These are phyloP conservation scores for Bathynomus jamesi DNA, from an alignment of 1,140 invertebrate genomes.

Conservation along the genomic window DNA sequence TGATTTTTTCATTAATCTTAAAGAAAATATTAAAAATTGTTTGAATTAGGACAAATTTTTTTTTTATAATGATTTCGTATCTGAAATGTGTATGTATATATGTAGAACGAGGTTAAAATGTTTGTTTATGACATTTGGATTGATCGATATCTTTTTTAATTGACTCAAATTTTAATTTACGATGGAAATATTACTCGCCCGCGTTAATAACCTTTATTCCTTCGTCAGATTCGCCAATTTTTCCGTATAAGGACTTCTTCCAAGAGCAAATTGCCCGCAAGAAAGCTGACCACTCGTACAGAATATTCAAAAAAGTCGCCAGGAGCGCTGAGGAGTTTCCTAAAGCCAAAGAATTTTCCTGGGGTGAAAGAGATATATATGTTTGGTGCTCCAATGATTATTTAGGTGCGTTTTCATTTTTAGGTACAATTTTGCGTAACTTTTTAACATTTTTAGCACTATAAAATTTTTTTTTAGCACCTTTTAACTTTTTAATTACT, in stretches of 20 bases:
- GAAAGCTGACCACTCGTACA: constrained; percentile 93
- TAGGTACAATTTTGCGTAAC: constrained; percentile 45
- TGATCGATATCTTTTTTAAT: neutral
- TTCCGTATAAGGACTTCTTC: constrained; percentile 87
- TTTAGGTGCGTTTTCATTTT: constrained; percentile 54
- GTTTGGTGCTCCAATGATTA: constrained; percentile 99
- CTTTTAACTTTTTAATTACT: neutral
- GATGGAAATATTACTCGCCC: too few relatives aligned
- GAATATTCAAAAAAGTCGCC: constrained; percentile 81
- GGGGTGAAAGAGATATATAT: constrained; percentile 71
- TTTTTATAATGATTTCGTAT: neutral
- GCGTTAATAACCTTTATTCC: neutral
- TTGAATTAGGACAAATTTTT: neutral
- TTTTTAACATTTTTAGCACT: constrained; percentile 82
- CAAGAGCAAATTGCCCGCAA: constrained; percentile 82
- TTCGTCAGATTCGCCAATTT: constrained; percentile 42
- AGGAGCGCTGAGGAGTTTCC: constrained; percentile 75
- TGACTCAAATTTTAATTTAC: neutral
- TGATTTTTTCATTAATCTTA: too few relatives aligned
- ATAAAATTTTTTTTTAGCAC: constrained; percentile 60
- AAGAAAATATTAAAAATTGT: too few relatives aligned
- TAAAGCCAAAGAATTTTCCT: constrained; percentile 70
- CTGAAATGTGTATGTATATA: neutral
- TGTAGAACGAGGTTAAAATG: neutral
- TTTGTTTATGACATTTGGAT: neutral